Conservation (phyloP, 2,113 vertebrate genomes). For the Bubalus kerabau region DNA sequence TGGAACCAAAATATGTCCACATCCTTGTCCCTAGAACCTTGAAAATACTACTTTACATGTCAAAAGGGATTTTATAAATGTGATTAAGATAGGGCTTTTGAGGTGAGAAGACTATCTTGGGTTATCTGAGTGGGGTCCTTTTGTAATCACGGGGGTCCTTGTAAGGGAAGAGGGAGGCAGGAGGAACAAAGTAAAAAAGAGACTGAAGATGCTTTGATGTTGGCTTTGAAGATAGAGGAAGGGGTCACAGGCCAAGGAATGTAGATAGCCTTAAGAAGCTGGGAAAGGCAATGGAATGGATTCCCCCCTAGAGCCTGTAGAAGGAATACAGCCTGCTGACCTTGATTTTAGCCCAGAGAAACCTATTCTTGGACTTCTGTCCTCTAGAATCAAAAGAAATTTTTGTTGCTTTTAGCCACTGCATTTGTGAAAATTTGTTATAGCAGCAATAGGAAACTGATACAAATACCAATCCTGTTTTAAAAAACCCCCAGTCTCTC, state of each 20-base stretch:
- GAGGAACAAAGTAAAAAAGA: not conserved
- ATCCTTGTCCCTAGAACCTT: not conserved
- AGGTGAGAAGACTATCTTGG: not conserved
- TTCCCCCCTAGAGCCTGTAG: not conserved
- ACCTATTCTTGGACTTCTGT: not conserved
- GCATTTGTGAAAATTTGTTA: not conserved
- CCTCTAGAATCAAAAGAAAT: not conserved
- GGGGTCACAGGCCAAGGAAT: not conserved
- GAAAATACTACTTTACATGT: not conserved
- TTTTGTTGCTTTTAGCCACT: not conserved
- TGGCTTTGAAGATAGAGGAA: not conserved
- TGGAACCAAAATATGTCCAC: not conserved
- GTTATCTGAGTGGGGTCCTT: not conserved
- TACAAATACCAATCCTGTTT: not conserved
- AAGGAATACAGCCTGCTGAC: not conserved
- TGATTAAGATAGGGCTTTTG: not conserved
- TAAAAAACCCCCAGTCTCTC: not conserved
- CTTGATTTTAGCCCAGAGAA: not conserved
- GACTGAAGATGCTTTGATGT: not conserved
- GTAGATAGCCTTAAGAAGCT: not conserved
- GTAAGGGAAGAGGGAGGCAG: not conserved
- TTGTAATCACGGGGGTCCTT: not conserved
- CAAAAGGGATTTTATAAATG: not conserved
- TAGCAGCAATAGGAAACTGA: not conserved
- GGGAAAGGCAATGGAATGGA: not conserved